A percentile compares a stretch with the other conserved stretches of the same genome.
phyloP scores from a whole-genome alignment of 2,888 invertebrate genomes.

The Rapana venosa region DNA sequence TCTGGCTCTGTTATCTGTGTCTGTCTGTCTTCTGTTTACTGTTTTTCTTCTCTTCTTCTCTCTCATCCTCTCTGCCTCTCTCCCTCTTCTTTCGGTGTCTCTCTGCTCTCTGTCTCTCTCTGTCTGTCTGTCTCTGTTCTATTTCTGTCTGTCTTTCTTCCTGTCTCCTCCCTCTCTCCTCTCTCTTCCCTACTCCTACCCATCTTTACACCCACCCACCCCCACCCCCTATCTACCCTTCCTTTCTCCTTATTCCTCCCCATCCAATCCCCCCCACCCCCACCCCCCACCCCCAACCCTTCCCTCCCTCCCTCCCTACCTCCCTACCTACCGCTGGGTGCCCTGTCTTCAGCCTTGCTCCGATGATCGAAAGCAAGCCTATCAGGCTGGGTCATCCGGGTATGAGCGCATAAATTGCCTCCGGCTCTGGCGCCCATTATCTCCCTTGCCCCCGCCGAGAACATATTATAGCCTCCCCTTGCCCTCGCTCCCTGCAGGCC shows the following conservation, averaged over 20 bases:
- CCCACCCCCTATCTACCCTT: not conserved
- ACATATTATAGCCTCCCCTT: not conserved
- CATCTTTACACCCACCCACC: not conserved
- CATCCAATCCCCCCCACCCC: not conserved
- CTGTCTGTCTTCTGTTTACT: no score
- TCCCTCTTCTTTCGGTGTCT: not conserved
- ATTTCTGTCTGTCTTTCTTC: not conserved
- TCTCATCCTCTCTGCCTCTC: not conserved
- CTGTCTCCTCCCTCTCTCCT: not conserved
- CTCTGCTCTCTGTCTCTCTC: not conserved
- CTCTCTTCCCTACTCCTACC: not conserved
- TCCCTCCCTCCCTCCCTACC: not conserved
- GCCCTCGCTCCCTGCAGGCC: not conserved
- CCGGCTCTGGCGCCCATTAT: not conserved
- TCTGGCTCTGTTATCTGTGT: no score
- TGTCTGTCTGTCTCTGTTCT: not conserved
- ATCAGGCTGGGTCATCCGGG: conserved; percentile 18
- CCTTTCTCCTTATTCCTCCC: not conserved
- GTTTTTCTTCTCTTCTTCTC: not conserved
- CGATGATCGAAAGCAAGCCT: conserved; percentile 10
- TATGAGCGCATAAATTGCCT: conserved; percentile 25
- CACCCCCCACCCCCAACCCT: no score
- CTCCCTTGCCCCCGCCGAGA: not conserved
- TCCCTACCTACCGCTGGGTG: not conserved
- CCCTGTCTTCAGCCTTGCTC: not conserved